Percentiles rank a stretch among this genome's conserved stretches.
These are phyloP conservation scores for Pardosa pseudoannulata DNA, from an alignment of 2,888 invertebrate species.

Conservation along the genomic window DNA sequence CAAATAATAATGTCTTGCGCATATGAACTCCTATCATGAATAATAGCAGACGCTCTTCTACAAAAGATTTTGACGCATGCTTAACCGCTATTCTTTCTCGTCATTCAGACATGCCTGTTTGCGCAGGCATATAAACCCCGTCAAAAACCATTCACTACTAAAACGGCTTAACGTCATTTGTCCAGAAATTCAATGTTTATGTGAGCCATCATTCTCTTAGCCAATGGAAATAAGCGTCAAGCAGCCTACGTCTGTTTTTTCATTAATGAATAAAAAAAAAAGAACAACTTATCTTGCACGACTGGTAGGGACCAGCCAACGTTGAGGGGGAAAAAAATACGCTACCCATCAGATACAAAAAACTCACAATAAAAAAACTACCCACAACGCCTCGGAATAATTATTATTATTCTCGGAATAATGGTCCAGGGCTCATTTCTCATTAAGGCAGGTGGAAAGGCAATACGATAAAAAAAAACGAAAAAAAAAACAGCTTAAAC, in stretches of 20 bases:
- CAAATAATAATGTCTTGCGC: no score
- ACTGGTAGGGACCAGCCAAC: neutral
- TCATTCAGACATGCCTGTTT: neutral
- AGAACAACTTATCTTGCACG: neutral
- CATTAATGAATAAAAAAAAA: neutral
- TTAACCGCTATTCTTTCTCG: no score
- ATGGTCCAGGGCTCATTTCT: conserved; percentile 34
- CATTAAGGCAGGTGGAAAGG: conserved; percentile 66
- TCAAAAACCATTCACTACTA: neutral
- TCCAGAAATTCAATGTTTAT: neutral
- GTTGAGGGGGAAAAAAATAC: neutral
- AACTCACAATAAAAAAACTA: conserved; percentile 14
- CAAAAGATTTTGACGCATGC: no score
- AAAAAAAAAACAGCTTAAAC: conserved; percentile 51
- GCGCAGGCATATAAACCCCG: neutral
- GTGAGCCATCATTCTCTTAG: neutral
- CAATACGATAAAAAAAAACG: neutral
- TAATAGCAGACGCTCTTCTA: no score
- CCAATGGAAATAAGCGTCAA: neutral
- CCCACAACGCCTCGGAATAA: conserved; percentile 61
- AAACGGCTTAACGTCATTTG: neutral
- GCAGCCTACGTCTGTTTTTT: neutral
- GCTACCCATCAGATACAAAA: neutral
- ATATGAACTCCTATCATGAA: no score
- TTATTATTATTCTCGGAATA: conserved; percentile 43